Evolutionary conservation across 2,113 vertebrate species (phyloP).

Genomic region (Anhinga rufa): DNA sequence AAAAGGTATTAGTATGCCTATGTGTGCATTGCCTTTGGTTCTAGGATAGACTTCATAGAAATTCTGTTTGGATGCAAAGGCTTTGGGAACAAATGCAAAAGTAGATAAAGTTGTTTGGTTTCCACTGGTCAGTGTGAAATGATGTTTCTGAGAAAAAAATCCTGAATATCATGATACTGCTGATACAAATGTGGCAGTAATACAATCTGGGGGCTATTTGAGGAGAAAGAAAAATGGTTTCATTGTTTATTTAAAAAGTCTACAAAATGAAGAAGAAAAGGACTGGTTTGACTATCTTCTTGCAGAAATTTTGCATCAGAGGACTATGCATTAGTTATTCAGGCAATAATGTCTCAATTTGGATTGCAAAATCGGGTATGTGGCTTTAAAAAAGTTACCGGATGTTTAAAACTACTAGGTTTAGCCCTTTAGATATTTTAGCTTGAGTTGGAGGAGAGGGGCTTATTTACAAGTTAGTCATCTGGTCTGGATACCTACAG

Average conservation of each 20-base stretch:
- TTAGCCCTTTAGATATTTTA: neutral
- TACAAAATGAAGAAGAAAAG: neutral
- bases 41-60: neutral
- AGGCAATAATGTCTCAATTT: neutral
- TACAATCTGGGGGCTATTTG: neutral
- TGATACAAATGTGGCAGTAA: neutral
- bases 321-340: neutral
- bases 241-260: neutral
- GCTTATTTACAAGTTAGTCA: neutral
- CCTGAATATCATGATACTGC: neutral
- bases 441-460: accelerated
- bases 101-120: neutral
- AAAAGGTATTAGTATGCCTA: too few species aligned
- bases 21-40: neutral
- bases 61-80: neutral
- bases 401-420: neutral
- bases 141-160: neutral
- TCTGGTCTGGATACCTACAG: neutral
- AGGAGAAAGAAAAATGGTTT: neutral
- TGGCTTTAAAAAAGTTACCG: neutral
- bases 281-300: neutral
- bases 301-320: neutral
- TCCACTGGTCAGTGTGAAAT: neutral
- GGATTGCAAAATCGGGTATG: neutral
- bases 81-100: neutral